Evolutionary conservation across 2,797 vertebrate genomes (phyloP), one percentile per base, ranked within the genome.

Genomic region (Tokudaia muenninki): DNA sequence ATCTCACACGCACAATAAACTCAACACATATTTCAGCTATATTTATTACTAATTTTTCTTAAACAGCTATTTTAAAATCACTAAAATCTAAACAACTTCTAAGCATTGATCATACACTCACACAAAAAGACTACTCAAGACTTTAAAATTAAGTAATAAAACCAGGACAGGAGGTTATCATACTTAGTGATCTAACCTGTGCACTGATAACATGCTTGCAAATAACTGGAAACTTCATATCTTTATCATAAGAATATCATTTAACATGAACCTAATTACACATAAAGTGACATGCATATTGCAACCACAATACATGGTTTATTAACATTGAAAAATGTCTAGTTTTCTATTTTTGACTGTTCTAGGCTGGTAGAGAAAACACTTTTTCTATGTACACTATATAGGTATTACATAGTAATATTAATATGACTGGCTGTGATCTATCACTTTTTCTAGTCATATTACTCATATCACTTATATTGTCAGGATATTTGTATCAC

Each of bases 301-400:
- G 59, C 5, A 86, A 77, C 9, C 1, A 67, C 4, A 41, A 11
- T 22, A 31, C 63, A 61, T 21, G 0, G 11, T 92, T 90, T 59
- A 79, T 44, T 87, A 70, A 70, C 50, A 87, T 65, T 37, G 19
- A 78, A 97, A 89, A 34, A 74, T 44, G 41, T 63, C 4, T 59
- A 82, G 0, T 63, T 84, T 75, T 67, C 57, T 81, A 78, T 21
- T 34, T 75, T 81, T 94, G 74, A 44, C 14, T 81, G 24, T 11
- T 74, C 12, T 91, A 75, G 84, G 31, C 24, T 88, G 4, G 8
- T 77, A 87, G 57, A 94, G 16, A 91, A 94, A 96, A 96, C 87
- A 31, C 7, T 67, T 3, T 24, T 50, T 44, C 63, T 55, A 86
- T 13, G 9, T 4, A 52, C 0, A 57, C 2, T 22, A 74, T 16